phyloP scores from a whole-genome alignment of 2,888 invertebrate species.

The Apoderus coryli region DNA sequence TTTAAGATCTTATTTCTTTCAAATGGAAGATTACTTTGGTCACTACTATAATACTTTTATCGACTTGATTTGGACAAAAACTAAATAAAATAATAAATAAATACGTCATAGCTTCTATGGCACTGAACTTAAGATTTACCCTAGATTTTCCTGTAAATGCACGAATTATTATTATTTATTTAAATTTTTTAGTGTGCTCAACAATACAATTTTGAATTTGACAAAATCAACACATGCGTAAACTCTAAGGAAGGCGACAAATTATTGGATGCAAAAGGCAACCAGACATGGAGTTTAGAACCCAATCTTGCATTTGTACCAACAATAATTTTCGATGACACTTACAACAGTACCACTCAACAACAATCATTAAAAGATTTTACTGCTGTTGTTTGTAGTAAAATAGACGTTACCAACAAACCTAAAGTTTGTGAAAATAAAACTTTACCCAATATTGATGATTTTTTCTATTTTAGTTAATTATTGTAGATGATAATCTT shows the following conservation, averaged over 20 bases:
- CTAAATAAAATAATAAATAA: no score
- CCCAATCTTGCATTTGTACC: slow-evolving; percentile 32
- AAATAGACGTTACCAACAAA: slow-evolving; percentile 13
- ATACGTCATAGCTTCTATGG: neutral
- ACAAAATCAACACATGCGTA: slow-evolving; percentile 24
- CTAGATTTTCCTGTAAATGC: slow-evolving; percentile 1
- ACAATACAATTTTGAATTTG: slow-evolving; percentile 18
- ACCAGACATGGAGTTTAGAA: slow-evolving; percentile 27
- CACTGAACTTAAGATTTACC: neutral
- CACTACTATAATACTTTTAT: no score
- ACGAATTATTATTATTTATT: slow-evolving; percentile 7
- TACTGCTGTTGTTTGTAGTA: slow-evolving; percentile 17
- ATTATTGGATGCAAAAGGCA: slow-evolving; percentile 29
- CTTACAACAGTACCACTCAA: slow-evolving; percentile 22
- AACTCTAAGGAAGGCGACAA: slow-evolving; percentile 22
- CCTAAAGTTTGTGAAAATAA: slow-evolving; percentile 13
- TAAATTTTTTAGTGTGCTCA: slow-evolving; percentile 30
- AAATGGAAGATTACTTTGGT: no score
- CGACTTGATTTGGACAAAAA: no score
- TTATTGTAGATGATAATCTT: no score
- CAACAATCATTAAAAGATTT: slow-evolving; percentile 19
- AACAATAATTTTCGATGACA: slow-evolving; percentile 31
- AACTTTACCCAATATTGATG: neutral
- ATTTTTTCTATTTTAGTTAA: no score
- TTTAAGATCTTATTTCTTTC: no score